Evolutionary conservation across 1,140 invertebrate genomes (phyloP).

Genomic region (Rhagoletis pomonella): DNA sequence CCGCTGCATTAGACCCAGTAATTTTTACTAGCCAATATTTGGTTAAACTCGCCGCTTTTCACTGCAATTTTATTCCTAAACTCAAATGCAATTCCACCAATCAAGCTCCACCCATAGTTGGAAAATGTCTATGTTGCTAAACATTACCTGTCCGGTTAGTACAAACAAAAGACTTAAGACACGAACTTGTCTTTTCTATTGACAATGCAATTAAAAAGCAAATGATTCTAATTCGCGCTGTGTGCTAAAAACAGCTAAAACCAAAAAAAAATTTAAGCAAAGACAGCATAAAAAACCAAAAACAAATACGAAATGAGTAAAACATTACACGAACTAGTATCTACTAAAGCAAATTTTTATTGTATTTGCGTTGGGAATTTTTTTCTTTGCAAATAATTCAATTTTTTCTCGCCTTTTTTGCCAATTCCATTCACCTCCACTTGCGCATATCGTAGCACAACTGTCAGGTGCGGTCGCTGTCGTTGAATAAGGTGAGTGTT

Average conservation of each 20-base stretch:
- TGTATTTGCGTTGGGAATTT: conserved; percentile 44
- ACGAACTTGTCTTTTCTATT: conserved; percentile 56
- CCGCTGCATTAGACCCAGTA: too few relatives aligned
- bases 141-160: not conserved
- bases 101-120: not conserved
- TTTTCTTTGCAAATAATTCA: conserved; percentile 9
- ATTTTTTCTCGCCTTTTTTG: not conserved
- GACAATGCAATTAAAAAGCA: conserved; percentile 43
- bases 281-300: not conserved
- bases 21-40: too few relatives aligned
- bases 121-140: not conserved
- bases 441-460: not conserved
- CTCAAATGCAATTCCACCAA: too few relatives aligned
- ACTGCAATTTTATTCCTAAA: too few relatives aligned
- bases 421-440: not conserved
- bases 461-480: not conserved
- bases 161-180: conserved; percentile 57
- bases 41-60: too few relatives aligned
- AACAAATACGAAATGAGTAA: not conserved
- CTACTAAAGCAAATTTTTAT: conserved; percentile 53
- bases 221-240: conserved; percentile 29
- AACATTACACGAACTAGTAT: not conserved
- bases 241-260: not conserved
- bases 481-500: not conserved
- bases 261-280: not conserved